These are phyloP conservation scores for Choristoneura rosaceana DNA, from an alignment of 2,888 invertebrate genomes.

Conservation along the genomic window DNA sequence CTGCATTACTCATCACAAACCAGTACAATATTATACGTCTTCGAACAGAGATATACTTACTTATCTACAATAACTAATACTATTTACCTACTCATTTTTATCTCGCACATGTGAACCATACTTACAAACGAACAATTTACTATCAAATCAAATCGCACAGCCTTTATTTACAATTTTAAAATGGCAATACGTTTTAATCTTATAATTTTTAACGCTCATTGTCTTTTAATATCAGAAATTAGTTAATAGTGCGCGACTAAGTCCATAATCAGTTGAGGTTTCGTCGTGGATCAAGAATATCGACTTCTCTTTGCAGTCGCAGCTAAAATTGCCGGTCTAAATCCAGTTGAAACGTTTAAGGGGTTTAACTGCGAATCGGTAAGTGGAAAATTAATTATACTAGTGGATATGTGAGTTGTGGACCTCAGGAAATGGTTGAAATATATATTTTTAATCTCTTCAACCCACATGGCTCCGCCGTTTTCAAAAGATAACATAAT, in stretches of 20 bases:
- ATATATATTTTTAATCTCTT: too few relatives aligned
- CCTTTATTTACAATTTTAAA: background rate
- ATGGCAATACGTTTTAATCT: background rate
- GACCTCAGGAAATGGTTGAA: too few relatives aligned
- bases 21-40: too few relatives aligned
- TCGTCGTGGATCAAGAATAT: background rate
- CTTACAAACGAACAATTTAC: background rate
- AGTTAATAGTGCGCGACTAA: background rate
- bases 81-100: background rate
- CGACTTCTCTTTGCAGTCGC: background rate
- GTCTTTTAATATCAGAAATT: constrained; percentile 1
- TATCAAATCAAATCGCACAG: background rate
- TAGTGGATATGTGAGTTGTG: too few relatives aligned
- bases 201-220: background rate
- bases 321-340: too few relatives aligned
- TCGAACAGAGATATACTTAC: too few relatives aligned
- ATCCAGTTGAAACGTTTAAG: background rate
- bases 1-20: too few relatives aligned
- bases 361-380: background rate
- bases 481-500: too few relatives aligned
- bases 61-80: too few relatives aligned
- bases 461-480: too few relatives aligned
- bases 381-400: background rate
- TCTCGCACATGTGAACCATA: background rate
- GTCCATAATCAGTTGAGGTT: background rate